Evolutionary conservation across 2,113 vertebrate species (phyloP).

Genomic region (Hippocampus barbouri): DNA sequence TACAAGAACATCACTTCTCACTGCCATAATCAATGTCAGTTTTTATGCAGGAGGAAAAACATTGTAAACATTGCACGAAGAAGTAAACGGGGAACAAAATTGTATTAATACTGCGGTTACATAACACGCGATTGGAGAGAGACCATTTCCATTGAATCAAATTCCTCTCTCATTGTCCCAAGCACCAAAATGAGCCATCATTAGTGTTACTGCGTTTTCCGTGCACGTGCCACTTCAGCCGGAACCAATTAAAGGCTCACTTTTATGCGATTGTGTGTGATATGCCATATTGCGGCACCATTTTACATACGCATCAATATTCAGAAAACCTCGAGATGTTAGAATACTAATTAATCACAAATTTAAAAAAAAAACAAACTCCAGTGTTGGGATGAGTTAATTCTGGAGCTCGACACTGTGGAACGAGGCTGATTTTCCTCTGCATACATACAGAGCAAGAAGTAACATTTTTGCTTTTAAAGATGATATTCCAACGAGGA

Average conservation of each 20-base stretch:
- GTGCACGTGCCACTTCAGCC: neutral
- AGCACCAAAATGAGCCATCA: neutral
- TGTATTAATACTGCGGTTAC: neutral
- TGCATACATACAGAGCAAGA: too few species aligned
- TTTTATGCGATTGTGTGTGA: neutral
- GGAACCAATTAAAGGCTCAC: neutral
- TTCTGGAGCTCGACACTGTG: too few species aligned
- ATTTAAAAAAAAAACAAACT: neutral
- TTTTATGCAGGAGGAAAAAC: neutral
- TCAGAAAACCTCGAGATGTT: neutral
- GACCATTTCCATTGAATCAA: neutral
- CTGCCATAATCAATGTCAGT: neutral
- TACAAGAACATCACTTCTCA: neutral
- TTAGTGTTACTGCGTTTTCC: neutral
- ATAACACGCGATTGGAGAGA: neutral
- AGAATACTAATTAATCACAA: too few species aligned
- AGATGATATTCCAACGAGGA: neutral
- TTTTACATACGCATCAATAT: neutral
- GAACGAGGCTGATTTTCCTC: too few species aligned
- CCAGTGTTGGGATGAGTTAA: neutral
- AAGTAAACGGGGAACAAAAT: neutral
- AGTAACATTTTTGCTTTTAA: neutral
- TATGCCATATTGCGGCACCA: neutral
- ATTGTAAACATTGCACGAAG: neutral
- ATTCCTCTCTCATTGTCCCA: neutral